Evolutionary conservation across 2,888 invertebrate genomes (phyloP), one percentile per base, ranked within the genome.

Genomic region (Auanema sp.): DNA sequence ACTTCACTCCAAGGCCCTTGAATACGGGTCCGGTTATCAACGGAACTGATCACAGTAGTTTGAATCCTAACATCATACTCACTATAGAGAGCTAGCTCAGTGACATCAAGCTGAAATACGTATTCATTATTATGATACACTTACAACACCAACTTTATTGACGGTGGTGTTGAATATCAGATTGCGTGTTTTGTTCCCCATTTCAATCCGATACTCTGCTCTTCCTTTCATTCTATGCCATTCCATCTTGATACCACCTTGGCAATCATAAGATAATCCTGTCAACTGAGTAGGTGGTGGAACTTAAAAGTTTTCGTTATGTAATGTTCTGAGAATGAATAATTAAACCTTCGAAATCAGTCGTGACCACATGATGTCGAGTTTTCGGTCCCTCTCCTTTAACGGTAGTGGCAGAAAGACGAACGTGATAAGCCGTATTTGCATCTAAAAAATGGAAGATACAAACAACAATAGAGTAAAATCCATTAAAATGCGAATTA

Each of bases 341-440:
- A 65, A 23, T 44, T 4, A 49, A 4, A 65, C 65, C 57, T 11
- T 40, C 24, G 0, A 58, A 44, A 43, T 73, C 73, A 3, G 81
- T 81, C 24, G 69, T 64, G 8, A 67, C 71, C 10, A 67, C 18
- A 50, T 72, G 58, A 40, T 77, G 76, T 0, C 64, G 65, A 65
- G 78, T 80, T 63, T 70, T 75, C n/a, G 66, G 65, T 14, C 81
- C 76, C 68, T 81, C 82, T 53, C 81, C 81, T 56, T 75, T 76
- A 3, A 53, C 16, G 3, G 81, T 79, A 12, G 79, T 73, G 0
- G 79, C 79, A 11, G 78, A 72, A 12, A 81, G 65, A 23, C 75
- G 68, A 8, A 81, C 63, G 23, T 71, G 66, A 60, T 81, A 81
- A 2, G 59, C 57, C 11, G 77, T 79, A 58, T 69, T 60, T 0